Conservation (phyloP, 2,113 vertebrate genomes). For the Mormyrus iriodes region DNA sequence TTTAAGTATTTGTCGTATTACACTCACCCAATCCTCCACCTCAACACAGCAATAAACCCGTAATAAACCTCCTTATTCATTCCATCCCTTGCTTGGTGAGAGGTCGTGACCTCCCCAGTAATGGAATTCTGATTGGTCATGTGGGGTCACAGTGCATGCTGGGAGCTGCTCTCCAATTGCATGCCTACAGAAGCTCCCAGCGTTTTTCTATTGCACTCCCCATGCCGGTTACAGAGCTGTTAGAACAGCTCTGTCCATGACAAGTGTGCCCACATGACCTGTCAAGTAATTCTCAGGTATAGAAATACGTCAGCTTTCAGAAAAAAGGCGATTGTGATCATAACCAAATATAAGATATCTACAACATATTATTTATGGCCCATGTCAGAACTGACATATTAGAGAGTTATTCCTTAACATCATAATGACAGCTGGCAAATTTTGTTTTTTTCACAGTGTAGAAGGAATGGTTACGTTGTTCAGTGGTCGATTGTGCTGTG, state of each 20-base stretch:
- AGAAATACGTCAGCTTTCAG: neutral
- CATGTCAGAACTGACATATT: neutral
- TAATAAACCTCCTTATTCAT: neutral
- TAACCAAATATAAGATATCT: neutral
- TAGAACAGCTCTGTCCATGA: neutral
- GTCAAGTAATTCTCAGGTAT: neutral
- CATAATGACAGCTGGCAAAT: neutral
- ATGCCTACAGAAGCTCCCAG: neutral
- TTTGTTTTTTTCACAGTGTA: neutral
- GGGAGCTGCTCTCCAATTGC: neutral
- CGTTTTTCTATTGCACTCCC: neutral
- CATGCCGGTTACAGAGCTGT: neutral
- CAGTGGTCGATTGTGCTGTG: neutral
- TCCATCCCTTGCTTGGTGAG: constrained; percentile 36
- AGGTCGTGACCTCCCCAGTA: constrained; percentile 53
- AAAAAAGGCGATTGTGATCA: neutral
- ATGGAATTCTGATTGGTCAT: constrained; percentile 53
- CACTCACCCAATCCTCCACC: neutral
- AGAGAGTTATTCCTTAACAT: neutral
- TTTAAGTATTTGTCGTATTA: neutral
- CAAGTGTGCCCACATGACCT: neutral
- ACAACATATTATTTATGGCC: neutral
- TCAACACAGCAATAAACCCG: neutral
- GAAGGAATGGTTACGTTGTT: neutral
- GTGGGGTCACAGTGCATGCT: constrained; percentile 19